Evolutionary conservation across 2,113 vertebrate genomes (phyloP), one percentile per base, ranked within the genome.

Genomic region (Notarius quadriscutis): DNA sequence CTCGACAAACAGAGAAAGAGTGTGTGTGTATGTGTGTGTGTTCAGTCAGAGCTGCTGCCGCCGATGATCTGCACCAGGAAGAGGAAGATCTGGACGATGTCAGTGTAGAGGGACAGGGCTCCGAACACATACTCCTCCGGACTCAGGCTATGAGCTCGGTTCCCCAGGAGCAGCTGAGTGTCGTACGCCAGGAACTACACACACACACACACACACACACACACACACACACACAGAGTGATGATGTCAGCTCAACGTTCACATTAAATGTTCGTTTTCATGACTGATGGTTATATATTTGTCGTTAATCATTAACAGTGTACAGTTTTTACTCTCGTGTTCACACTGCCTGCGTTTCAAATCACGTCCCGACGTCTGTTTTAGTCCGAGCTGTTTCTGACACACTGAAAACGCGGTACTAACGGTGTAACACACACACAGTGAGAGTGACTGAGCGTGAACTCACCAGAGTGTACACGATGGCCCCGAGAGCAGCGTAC

Each of bases 161-260:
- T 99, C 63, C 98, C 98, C 60, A 99, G 94, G 80, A 99, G 96
- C 86, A 99, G 94, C 91, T 99, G 98, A 0, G 98, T 99, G 93
- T 99, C 97, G 4, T 98, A 99, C 4, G 97, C 97, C 89, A 99
- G 94, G 92, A 99, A 99, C 98, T 99, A 90, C 0, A 80, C 74
- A 74, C 84, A 86, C 50, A 69, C 74, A 51, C 72, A 75, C 72
- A 74, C 71, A 74, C 71, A 74, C 74, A 53, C 25, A 78, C 75
- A 77, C 74, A 77, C 48, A 51, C 74, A 77, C 75, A 78, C 75
- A 78, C 50, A 53, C 50, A n/a, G 8, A 75, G 48, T 77, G 5
- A 55, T 17, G 14, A 53, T 30, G 41, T 15, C 15, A 72, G 69
- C 30, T 41, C 30, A 71, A 34, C 14, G 34, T 71, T 71, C 63